Conservation (phyloP, 2,797 vertebrate species). For the Periparus ater region DNA sequence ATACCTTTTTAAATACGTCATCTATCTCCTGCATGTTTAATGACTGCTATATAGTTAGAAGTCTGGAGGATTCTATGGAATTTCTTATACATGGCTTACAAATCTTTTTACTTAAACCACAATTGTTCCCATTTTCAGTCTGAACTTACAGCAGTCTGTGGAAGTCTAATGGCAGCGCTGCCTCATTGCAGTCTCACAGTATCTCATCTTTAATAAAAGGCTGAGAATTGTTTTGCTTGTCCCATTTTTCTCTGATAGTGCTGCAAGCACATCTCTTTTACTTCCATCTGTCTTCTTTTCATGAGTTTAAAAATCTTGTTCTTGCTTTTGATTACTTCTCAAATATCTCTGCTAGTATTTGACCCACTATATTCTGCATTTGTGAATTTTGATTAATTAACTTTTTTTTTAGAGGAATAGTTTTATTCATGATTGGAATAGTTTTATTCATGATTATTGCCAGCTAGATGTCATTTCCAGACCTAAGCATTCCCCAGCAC, state of each 20-base stretch:
- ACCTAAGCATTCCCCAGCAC: neutral
- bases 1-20: fast-evolving
- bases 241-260: neutral
- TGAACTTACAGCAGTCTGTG: neutral
- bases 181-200: neutral
- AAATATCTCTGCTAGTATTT: neutral
- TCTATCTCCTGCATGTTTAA: fast-evolving
- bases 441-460: neutral
- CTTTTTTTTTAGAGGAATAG: neutral
- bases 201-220: neutral
- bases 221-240: neutral
- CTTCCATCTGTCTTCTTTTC: neutral
- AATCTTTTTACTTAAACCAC: neutral
- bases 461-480: neutral
- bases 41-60: neutral
- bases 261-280: neutral
- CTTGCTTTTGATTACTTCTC: neutral
- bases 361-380: neutral
- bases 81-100: neutral
- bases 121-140: neutral
- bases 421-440: neutral
- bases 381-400: neutral
- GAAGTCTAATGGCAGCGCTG: neutral
- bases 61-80: neutral
- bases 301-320: neutral